Evolutionary conservation across 2,888 invertebrate genomes (phyloP), one percentile per base, ranked within the genome.

Genomic region (Caenorhabditis zanzibari): DNA sequence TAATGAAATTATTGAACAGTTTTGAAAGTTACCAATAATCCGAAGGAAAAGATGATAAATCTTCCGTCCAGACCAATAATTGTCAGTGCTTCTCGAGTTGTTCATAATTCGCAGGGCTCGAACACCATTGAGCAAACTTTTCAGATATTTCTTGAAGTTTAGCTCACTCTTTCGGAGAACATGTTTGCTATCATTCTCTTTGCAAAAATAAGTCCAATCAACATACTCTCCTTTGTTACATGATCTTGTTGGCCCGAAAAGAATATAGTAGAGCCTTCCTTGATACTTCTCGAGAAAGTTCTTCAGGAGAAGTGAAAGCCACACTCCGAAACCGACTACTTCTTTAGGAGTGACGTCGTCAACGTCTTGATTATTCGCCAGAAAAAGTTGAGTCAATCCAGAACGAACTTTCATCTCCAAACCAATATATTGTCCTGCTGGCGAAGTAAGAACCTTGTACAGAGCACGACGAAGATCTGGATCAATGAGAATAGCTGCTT

Each of bases 401-500:
- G 83, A 83, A 41, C 83, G 83, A 63, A 83, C 66, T 47, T 72
- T 76, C 72, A 84, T 75, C 19, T 84, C 83, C 6, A 74, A 26
- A 1, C 69, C 79, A 12, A 71, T 22, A 14, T 19, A 74, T 16
- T 79, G 52, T 0, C 79, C 83, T 0, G 79, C 69, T 26, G 10
- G 26, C 3, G 41, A 24, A 1, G 63, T 83, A 6, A 83, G 68
- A 52, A 75, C 80, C 32, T 59, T 38, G 24, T 68, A 47, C 5
- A 84, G 19, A n/a, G 59, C 38, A 0, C 32, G 47, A 41, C 68
- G 75, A 6, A 84, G 59, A 19, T 54, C 56, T 4, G 64, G n/a
- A 61, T 84, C 80, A n/a, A 84, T 84, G 44, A 84, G 52, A 47
- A 84, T 72, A 0, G 83, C 83, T 3, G 80, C 83, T 35, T 84